These are phyloP conservation scores for Phortica variegata DNA, from an alignment of 1,140 invertebrate genomes.

Conservation along the genomic window DNA sequence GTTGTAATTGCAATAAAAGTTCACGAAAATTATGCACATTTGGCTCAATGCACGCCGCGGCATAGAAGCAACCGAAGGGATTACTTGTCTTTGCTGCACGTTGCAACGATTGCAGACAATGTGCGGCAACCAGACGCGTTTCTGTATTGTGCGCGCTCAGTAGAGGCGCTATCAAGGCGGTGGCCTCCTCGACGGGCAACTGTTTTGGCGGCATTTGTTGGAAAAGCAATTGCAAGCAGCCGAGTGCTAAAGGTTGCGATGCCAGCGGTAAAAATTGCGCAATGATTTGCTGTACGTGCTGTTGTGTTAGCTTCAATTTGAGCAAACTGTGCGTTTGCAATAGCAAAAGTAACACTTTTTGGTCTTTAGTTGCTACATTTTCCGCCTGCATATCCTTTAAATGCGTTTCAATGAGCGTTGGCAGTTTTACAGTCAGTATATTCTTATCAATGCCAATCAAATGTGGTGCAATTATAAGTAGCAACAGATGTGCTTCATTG, in stretches of 20 bases:
- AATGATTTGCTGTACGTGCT: too few relatives aligned
- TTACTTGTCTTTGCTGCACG: slow-evolving; percentile 7
- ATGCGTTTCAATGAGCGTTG: slow-evolving; percentile 11
- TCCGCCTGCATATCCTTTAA: not conserved
- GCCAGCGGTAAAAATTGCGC: slow-evolving; percentile 5
- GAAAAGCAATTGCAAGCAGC: slow-evolving; percentile 29
- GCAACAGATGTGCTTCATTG: slow-evolving; percentile 23
- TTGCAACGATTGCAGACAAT: slow-evolving; percentile 27
- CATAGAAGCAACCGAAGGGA: slow-evolving; percentile 67
- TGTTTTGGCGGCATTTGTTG: not conserved
- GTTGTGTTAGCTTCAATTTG: slow-evolving; percentile 18
- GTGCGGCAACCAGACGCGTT: slow-evolving; percentile 32
- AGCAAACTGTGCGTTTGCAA: slow-evolving; percentile 35
- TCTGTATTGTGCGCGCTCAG: slow-evolving; percentile 21
- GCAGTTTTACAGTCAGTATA: slow-evolving; percentile 18
- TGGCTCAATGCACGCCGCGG: slow-evolving; percentile 68
- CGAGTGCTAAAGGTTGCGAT: slow-evolving; percentile 25
- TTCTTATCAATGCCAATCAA: slow-evolving; percentile 30
- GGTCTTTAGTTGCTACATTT: slow-evolving; percentile 5
- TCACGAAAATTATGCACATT: slow-evolving; percentile 77
- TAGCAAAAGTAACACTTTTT: slow-evolving; percentile 23
- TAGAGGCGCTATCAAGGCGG: slow-evolving; percentile 10
- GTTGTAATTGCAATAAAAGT: slow-evolving; percentile 72
- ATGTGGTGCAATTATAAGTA: slow-evolving; percentile 35
- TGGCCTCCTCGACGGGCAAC: slow-evolving; percentile 8